Conservation (phyloP, 2,113 vertebrate genomes). For the Carassius gibelio region DNA sequence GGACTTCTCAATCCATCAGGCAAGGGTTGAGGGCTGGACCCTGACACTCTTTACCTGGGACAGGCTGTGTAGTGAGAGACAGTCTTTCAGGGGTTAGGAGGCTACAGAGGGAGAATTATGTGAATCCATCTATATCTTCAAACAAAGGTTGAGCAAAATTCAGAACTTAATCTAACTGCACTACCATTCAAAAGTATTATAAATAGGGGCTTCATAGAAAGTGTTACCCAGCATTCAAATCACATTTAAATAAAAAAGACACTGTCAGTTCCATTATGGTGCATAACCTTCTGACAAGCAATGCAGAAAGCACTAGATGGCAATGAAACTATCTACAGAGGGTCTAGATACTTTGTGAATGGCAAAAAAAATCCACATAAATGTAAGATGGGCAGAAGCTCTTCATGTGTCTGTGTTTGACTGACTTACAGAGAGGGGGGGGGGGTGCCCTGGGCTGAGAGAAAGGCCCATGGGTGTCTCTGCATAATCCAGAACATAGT, state of each 20-base stretch:
- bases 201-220: too few species aligned
- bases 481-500: conserved; percentile 21
- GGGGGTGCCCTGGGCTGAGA: neutral
- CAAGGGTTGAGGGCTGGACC: neutral
- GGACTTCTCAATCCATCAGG: conserved; percentile 41
- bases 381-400: neutral
- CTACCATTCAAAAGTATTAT: too few species aligned
- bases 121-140: neutral
- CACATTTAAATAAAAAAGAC: neutral
- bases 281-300: neutral
- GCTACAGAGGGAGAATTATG: neutral
- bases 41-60: neutral
- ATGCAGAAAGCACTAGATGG: too few species aligned
- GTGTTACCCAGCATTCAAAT: too few species aligned
- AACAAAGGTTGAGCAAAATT: neutral
- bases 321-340: neutral
- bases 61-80: neutral
- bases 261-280: neutral
- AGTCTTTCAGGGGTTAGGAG: neutral
- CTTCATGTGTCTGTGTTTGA: conserved; percentile 4
- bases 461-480: conserved; percentile 4
- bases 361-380: neutral
- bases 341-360: neutral
- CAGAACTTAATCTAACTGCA: neutral
- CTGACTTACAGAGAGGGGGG: conserved; percentile 15